Evolutionary conservation across 1,140 invertebrate species (phyloP), one percentile per base, ranked within the genome.

Genomic region (Drosophila virilis): DNA sequence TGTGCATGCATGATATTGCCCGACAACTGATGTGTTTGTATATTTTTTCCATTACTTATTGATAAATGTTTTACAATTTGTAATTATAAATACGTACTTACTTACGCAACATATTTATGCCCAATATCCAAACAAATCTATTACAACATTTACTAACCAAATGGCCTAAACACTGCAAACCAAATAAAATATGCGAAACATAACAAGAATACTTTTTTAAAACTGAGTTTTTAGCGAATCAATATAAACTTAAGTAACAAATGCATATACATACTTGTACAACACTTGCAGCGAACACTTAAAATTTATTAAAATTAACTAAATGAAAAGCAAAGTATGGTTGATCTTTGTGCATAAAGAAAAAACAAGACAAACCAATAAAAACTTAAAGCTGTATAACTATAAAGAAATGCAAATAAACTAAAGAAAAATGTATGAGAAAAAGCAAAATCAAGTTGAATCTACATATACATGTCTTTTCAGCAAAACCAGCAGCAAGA

Each of bases 151-250:
- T 66, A 69, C 57, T 48, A 77, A 80, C 61, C 60, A 48, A 72
- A 72, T 72, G 52, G 61, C 65, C 62, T 73, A 73, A 59, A 73
- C 42, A 76, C 66, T 57, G 45, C 48, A 66, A 45, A 54, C 62
- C 64, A 58, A 68, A 55, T 59, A 51, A 65, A 62, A 52, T 57
- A 59, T 45, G 42, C 40, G 22, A 70, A 46, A 62, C 75, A 57
- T 67, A 80, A 51, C 46, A 74, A 71, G 66, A 71, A 60, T 84
- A 83, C 72, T 75, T 84, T 83, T 83, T 80, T 80, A 77, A 85
- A 73, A 80, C 55, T 85, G 80, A 84, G 70, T 84, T 85, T 83
- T 84, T 84, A 84, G 81, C 81, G 66, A 84, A 84, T 84, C 81
- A 70, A 84, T 74, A 80, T 85, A 65, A 85, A 77, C 40, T 71